These are phyloP conservation scores for Epinotia ramella DNA, from an alignment of 2,888 invertebrate species.

Conservation along the genomic window DNA sequence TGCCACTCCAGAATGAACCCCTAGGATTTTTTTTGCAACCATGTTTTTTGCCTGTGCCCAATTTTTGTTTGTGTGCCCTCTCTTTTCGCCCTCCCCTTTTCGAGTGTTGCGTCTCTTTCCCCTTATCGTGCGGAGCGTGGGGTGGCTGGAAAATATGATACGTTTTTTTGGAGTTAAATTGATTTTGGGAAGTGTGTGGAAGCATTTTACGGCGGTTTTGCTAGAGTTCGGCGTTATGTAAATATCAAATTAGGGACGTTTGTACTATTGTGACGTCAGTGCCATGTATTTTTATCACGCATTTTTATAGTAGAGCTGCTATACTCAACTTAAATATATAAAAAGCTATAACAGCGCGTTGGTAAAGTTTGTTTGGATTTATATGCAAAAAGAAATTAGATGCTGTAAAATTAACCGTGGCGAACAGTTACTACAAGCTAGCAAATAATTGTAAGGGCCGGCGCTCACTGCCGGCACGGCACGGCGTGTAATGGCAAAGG, in stretches of 20 bases:
- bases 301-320: not conserved
- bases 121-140: constrained; percentile 71
- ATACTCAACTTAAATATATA: not conserved
- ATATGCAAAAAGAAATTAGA: too few relatives aligned
- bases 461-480: too few relatives aligned
- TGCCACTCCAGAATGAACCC: constrained; percentile 79
- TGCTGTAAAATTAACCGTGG: too few relatives aligned
- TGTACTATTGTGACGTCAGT: constrained; percentile 10
- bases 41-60: constrained; percentile 80
- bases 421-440: too few relatives aligned
- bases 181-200: constrained; percentile 80
- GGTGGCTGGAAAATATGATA: constrained; percentile 84
- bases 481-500: too few relatives aligned
- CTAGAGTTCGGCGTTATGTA: constrained; percentile 35
- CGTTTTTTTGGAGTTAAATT: constrained; percentile 82
- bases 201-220: constrained; percentile 71
- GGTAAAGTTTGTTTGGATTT: too few relatives aligned
- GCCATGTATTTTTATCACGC: not conserved
- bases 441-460: too few relatives aligned
- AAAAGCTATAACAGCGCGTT: too few relatives aligned
- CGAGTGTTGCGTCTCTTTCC: constrained; percentile 58
- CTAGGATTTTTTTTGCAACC: constrained; percentile 78
- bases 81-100: constrained; percentile 50
- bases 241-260: constrained; percentile 31
- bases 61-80: constrained; percentile 75